Evolutionary conservation across 2,113 vertebrate genomes (phyloP).

Genomic region (Bucco capensis): DNA sequence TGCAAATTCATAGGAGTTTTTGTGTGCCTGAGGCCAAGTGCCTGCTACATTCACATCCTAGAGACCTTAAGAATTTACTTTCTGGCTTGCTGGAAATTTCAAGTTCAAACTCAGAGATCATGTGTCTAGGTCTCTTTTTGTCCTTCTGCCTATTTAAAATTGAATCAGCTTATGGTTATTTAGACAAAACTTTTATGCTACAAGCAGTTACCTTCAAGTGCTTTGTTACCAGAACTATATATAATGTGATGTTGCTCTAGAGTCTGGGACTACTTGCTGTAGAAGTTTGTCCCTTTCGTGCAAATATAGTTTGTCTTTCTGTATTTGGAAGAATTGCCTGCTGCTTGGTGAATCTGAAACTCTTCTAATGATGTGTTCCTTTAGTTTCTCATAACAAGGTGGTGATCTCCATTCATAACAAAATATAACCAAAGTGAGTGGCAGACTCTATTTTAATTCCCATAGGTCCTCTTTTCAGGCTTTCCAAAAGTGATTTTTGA

Average conservation of each 20-base stretch:
- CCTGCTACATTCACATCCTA: background rate
- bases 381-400: background rate
- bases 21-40: background rate
- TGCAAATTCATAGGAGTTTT: background rate
- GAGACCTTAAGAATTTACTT: background rate
- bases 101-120: background rate
- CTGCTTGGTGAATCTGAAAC: background rate
- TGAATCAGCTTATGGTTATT: background rate
- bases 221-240: background rate
- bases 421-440: background rate
- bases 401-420: background rate
- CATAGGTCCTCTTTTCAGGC: background rate
- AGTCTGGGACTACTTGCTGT: background rate
- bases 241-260: background rate
- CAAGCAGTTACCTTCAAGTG: background rate
- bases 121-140: background rate
- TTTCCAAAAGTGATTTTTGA: constrained; percentile 18
- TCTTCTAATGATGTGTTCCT: background rate
- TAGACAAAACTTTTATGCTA: background rate
- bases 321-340: background rate
- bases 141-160: background rate
- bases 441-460: background rate
- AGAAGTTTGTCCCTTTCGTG: background rate
- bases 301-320: background rate
- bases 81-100: background rate